These are phyloP conservation scores for Sorex fumeus DNA, from an alignment of 2,113 vertebrate species.

Conservation along the genomic window DNA sequence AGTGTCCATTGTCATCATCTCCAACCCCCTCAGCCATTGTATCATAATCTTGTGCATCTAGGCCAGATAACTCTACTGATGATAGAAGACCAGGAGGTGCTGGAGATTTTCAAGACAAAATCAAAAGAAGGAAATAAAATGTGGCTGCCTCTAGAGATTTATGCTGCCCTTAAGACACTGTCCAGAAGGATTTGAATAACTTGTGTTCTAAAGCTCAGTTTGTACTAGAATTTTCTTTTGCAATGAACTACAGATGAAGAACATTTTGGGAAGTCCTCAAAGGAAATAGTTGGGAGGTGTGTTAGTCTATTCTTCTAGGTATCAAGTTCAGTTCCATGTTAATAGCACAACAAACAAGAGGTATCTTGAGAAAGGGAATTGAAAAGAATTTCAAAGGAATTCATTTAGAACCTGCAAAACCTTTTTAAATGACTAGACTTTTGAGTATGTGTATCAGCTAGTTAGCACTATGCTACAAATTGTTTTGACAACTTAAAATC, in stretches of 20 bases:
- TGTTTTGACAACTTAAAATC: constrained; percentile 8
- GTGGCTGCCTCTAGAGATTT: constrained; percentile 62
- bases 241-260: constrained; percentile 22
- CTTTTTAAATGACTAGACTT: constrained; percentile 60
- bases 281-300: constrained; percentile 47
- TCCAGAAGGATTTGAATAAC: constrained; percentile 60
- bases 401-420: constrained; percentile 24
- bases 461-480: constrained; percentile 2
- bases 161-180: constrained; percentile 41
- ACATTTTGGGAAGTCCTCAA: constrained; percentile 41
- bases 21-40: constrained; percentile 72
- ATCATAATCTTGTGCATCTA: constrained; percentile 73
- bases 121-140: constrained; percentile 80
- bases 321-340: neutral
- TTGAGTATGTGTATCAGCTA: constrained; percentile 26
- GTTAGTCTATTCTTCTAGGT: neutral
- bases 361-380: constrained; percentile 58
- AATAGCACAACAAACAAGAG: neutral
- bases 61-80: constrained; percentile 68
- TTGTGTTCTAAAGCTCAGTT: constrained; percentile 53
- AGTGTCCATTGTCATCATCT: constrained; percentile 69
- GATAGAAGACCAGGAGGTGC: constrained; percentile 66
- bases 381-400: constrained; percentile 15
- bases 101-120: constrained; percentile 76
- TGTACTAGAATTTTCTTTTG: constrained; percentile 32